Evolutionary conservation across 2,113 vertebrate species (phyloP), one percentile per base, ranked within the genome.

Genomic region (Eurystomus gularis): DNA sequence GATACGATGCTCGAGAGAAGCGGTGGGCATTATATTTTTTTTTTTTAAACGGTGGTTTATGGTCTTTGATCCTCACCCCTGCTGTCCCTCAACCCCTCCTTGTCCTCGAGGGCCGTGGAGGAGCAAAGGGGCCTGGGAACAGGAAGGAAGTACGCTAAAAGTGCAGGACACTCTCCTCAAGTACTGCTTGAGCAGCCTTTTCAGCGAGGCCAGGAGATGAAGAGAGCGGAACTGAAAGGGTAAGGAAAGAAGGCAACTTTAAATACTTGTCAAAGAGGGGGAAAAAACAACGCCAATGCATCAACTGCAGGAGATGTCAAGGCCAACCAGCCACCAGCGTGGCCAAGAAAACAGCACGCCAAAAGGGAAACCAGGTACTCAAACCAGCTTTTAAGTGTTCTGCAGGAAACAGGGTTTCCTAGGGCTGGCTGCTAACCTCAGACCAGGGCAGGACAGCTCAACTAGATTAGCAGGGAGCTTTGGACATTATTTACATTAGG

Each of bases 1-100:
- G 93, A 77, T 81, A 84, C 7, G 4, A 29, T 40, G 46, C 87
- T 95, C n/a, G 0, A 92, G 65, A 93, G 85, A n/a, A 93, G 65
- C 23, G 1, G 62, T 25, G 81, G 69, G 73, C 73, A 92, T 86
- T 84, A 23, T 18, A 13, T 17, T 29, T 35, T 85, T 29, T 35
- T 85, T 78, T 28, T 87, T 83, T 28, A 13, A 95, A 65, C 51
- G 57, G 88, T 64, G 79, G 3, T 78, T 90, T 11, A 7, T 4
- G 76, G 82, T 29, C 93, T 98, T 97, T 97, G 94, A 97, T 96
- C 92, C 83, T 91, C 89, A 80, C 39, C 83, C 80, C 93, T 68
- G 71, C 72, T 70, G 79, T 35, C 66, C 85, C 35, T 55, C 61
- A 29, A 72, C 9, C 60, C 51, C 54, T 12, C 76, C 86, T 78